A percentile compares a stretch with the other conserved stretches of the same genome.
phyloP scores from a whole-genome alignment of 2,797 vertebrate species.

The Sphenodon punctatus region DNA sequence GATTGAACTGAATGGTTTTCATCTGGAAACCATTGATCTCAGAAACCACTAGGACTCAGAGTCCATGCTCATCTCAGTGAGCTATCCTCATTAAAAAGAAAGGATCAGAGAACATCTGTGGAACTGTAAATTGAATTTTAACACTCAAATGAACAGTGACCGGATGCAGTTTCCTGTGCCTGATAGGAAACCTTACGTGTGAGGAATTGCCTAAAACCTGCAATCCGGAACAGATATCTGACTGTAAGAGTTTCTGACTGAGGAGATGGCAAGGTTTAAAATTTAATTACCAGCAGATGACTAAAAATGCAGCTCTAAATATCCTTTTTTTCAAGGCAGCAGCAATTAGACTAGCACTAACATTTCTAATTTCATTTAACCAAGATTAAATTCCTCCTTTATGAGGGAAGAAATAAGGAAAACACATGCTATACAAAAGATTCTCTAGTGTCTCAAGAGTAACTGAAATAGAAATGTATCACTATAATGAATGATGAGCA shows the following conservation, averaged over 20 bases:
- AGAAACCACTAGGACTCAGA: slow-evolving; percentile 57
- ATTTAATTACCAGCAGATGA: slow-evolving; percentile 24
- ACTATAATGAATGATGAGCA: background rate
- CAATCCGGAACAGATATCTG: slow-evolving; percentile 15
- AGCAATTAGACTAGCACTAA: slow-evolving; percentile 32
- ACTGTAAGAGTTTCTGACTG: background rate
- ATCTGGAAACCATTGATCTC: slow-evolving; percentile 68
- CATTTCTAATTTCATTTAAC: slow-evolving; percentile 33
- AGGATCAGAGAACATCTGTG: slow-evolving; percentile 58
- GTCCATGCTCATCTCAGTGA: slow-evolving; percentile 58
- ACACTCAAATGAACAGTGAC: slow-evolving; percentile 58
- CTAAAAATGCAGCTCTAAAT: slow-evolving; percentile 41
- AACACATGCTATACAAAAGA: background rate
- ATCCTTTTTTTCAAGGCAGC: slow-evolving; percentile 26
- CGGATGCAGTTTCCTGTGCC: slow-evolving; percentile 17
- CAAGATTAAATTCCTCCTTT: slow-evolving; percentile 28
- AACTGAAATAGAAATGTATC: background rate
- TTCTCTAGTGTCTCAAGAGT: background rate
- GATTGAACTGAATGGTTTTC: slow-evolving; percentile 50
- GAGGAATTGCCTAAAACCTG: slow-evolving; percentile 35
- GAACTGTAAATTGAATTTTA: slow-evolving; percentile 64
- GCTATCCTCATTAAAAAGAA: slow-evolving; percentile 70
- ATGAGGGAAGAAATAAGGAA: slow-evolving; percentile 1
- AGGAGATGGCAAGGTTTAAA: slow-evolving; percentile 8
- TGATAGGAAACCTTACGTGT: slow-evolving; percentile 16